Evolutionary conservation across 2,113 vertebrate genomes (phyloP).

Genomic region (Phodopus roborovskii): DNA sequence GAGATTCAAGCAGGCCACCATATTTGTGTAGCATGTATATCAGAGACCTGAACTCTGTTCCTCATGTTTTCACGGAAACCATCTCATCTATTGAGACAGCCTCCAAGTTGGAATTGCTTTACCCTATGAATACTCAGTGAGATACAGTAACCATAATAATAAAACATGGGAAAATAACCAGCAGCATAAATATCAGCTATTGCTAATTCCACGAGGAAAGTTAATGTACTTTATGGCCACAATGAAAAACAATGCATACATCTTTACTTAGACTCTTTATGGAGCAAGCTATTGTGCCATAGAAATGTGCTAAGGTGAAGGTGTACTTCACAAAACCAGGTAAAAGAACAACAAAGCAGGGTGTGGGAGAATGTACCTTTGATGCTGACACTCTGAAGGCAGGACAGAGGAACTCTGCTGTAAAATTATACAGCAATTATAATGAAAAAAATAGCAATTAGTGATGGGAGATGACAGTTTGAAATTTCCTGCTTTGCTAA

Average conservation of each 20-base stretch:
- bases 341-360: not conserved
- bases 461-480: too few relatives aligned
- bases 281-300: not conserved
- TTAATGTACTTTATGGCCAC: not conserved
- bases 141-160: not conserved
- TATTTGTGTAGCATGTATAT: not conserved
- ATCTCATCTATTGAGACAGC: not conserved
- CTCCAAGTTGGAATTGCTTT: not conserved
- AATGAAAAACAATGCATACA: not conserved
- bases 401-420: not conserved
- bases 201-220: not conserved
- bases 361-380: fast-evolving
- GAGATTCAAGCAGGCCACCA: too few relatives aligned
- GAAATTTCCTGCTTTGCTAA: too few relatives aligned
- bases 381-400: too few relatives aligned
- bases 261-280: not conserved
- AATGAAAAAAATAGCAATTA: not conserved
- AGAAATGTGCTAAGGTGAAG: not conserved
- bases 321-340: not conserved
- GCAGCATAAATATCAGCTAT: not conserved
- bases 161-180: not conserved
- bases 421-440: not conserved
- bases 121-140: not conserved
- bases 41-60: too few relatives aligned
- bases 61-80: not conserved